These are phyloP conservation scores for Callospermophilus lateralis DNA, from an alignment of 2,113 vertebrate species.

Conservation along the genomic window DNA sequence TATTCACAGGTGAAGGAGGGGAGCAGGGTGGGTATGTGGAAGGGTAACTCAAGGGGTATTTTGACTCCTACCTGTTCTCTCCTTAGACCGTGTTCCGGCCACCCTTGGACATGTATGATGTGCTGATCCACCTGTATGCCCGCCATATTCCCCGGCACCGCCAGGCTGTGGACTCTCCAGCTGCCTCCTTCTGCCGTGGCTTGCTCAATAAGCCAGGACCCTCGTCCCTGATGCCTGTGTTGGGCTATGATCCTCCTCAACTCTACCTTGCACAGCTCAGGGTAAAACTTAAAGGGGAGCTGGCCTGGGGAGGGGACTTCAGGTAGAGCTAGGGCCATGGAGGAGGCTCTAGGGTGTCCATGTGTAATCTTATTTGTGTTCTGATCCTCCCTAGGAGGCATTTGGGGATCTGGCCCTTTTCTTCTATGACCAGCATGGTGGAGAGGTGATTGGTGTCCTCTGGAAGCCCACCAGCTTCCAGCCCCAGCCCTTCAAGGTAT, in stretches of 20 bases:
- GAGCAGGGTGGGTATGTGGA: neutral
- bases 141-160: slow-evolving; percentile 93
- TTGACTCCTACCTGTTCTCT: neutral
- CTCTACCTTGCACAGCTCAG: slow-evolving; percentile 94
- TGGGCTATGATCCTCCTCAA: slow-evolving; percentile 94
- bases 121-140: slow-evolving; percentile 93
- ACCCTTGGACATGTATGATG: slow-evolving; percentile 94
- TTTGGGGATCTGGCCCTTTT: slow-evolving; percentile 96
- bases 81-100: slow-evolving; percentile 94
- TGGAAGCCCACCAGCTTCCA: slow-evolving; percentile 96
- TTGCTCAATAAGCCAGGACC: slow-evolving; percentile 58
- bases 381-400: slow-evolving; percentile 88
- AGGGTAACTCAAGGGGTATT: neutral
- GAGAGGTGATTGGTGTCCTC: slow-evolving; percentile 94
- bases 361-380: neutral
- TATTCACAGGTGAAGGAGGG: neutral
- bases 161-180: slow-evolving; percentile 91
- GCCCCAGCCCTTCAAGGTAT: slow-evolving; percentile 94
- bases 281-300: slow-evolving; percentile 85
- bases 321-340: neutral
- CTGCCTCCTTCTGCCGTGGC: slow-evolving; percentile 89
- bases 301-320: neutral
- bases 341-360: neutral
- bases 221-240: slow-evolving; percentile 89
- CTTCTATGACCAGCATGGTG: slow-evolving; percentile 95